Evolutionary conservation across 2,888 invertebrate genomes (phyloP).

Genomic region (Lepidonotus clava): DNA sequence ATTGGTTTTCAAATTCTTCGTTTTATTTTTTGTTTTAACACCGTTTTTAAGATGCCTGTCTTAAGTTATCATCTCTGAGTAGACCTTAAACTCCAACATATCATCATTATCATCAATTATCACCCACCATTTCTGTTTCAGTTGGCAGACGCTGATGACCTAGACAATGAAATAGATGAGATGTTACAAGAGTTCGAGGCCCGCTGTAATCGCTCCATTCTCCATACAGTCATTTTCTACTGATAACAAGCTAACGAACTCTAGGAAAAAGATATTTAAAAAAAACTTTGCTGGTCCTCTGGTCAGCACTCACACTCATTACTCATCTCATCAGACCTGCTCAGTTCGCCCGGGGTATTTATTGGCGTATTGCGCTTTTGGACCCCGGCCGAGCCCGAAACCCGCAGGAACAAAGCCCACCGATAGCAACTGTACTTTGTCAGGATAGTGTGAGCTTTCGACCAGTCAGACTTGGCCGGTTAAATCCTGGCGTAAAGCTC

Average conservation of each 20-base stretch:
- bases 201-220: conserved; percentile 88
- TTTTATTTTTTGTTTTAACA: too few species aligned
- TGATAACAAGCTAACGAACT: conserved; percentile 81
- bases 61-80: not conserved
- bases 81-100: not conserved
- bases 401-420: not conserved
- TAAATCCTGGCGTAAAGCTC: too few species aligned
- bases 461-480: too few species aligned
- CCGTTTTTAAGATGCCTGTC: too few species aligned
- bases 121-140: conserved; percentile 79
- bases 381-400: not conserved
- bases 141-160: conserved; percentile 93
- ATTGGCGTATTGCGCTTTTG: not conserved
- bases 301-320: not conserved
- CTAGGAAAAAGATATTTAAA: not conserved
- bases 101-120: not conserved
- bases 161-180: conserved; percentile 99
- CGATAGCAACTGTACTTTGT: not conserved
- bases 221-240: conserved; percentile 97
- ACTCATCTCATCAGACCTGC: not conserved
- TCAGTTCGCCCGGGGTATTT: not conserved
- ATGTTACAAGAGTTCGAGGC: conserved; percentile 95
- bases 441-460: too few species aligned
- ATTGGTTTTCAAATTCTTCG: too few species aligned
- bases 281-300: not conserved